phyloP scores from a whole-genome alignment of 2,113 vertebrate species.

The Thamnophis sirtalis region DNA sequence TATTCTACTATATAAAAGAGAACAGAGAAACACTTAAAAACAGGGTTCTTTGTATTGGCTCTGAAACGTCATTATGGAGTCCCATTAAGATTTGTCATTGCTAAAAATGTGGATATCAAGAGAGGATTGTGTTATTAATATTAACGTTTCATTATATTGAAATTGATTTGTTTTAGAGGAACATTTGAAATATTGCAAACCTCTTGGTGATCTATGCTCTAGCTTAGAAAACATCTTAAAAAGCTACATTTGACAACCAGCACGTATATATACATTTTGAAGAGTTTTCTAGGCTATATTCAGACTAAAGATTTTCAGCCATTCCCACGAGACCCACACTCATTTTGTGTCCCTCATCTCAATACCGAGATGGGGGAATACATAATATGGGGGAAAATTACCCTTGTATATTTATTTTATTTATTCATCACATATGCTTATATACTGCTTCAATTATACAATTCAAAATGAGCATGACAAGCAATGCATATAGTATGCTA shows the following conservation, averaged over 20 bases:
- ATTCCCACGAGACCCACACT: background rate
- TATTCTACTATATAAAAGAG: background rate
- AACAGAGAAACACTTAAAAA: background rate
- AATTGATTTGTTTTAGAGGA: background rate
- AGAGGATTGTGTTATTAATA: background rate
- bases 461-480: background rate
- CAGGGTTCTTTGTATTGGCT: background rate
- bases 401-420: background rate
- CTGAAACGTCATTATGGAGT: background rate
- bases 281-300: background rate
- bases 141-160: background rate
- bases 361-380: background rate
- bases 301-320: background rate
- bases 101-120: background rate
- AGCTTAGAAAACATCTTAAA: background rate
- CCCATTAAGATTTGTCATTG: background rate
- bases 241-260: background rate
- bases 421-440: background rate
- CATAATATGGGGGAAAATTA: background rate
- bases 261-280: background rate
- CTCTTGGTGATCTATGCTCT: background rate
- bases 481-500: background rate
- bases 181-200: background rate
- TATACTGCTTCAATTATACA: background rate
- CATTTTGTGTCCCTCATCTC: background rate